phyloP scores from a whole-genome alignment of 2,888 invertebrate species.

The Eristalis pertinax region DNA sequence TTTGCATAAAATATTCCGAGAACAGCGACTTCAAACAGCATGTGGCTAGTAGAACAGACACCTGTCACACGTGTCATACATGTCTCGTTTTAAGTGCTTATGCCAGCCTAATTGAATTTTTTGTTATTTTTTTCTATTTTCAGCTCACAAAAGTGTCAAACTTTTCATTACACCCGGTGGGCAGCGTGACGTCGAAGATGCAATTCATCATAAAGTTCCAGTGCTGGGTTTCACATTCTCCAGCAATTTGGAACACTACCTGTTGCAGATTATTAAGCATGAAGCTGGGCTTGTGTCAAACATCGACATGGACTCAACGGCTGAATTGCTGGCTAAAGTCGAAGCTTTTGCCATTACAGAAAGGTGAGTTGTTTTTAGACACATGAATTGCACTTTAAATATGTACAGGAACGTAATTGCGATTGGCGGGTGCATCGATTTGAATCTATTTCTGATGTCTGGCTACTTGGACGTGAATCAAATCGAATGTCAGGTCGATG shows the following conservation, averaged over 20 bases:
- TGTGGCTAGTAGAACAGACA: not conserved
- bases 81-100: not conserved
- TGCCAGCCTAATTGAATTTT: conserved; percentile 13
- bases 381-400: not conserved
- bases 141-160: conserved; percentile 73
- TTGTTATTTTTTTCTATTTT: conserved; percentile 9
- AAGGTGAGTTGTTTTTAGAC: conserved; percentile 60
- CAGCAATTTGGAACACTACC: conserved; percentile 74
- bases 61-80: not conserved
- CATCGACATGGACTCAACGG: conserved; percentile 73
- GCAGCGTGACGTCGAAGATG: conserved; percentile 75
- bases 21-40: not conserved
- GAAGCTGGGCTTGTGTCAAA: conserved; percentile 72
- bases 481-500: not conserved
- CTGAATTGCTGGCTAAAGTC: conserved; percentile 69
- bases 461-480: not conserved
- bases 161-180: conserved; percentile 75
- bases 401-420: not conserved
- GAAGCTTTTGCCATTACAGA: conserved; percentile 70
- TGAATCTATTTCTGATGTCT: not conserved
- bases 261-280: conserved; percentile 73
- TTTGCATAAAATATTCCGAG: not conserved
- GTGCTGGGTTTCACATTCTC: conserved; percentile 74
- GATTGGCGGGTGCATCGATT: not conserved
- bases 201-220: conserved; percentile 75